Evolutionary conservation across 1,140 invertebrate species (phyloP).

Genomic region (Monochamus saltuarius): DNA sequence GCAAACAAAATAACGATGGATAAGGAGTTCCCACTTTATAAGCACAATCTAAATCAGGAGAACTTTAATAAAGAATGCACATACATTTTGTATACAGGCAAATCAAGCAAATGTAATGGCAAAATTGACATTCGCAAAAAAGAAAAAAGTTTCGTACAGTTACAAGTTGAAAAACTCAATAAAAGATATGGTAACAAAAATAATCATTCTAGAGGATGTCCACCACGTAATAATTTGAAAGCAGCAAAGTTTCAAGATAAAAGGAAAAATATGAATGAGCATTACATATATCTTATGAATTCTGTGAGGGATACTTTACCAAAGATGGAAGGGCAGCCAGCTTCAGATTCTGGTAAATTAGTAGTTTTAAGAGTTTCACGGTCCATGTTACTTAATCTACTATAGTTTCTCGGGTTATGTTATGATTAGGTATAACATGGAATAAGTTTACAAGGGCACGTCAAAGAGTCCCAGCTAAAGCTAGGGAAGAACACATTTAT

Average conservation of each 20-base stretch:
- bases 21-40: background rate
- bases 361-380: background rate
- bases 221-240: background rate
- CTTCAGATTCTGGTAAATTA: background rate
- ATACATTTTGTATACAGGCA: background rate
- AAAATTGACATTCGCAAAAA: background rate
- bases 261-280: conserved; percentile 2
- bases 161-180: conserved; percentile 30
- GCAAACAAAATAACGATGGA: conserved; percentile 8
- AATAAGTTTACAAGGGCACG: no score
- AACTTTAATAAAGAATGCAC: background rate
- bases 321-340: conserved; percentile 1
- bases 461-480: no score
- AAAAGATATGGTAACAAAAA: conserved; percentile 14
- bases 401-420: no score
- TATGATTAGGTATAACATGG: no score
- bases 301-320: conserved; percentile 19
- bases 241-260: background rate
- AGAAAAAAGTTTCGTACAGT: conserved; percentile 28
- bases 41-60: background rate
- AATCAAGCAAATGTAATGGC: background rate
- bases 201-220: no score
- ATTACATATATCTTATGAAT: conserved; percentile 26
- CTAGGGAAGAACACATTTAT: background rate
- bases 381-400: background rate